Base-by-base conservation (phyloP, 2,797 vertebrate genomes). In the Varecia variegata region DNA sequence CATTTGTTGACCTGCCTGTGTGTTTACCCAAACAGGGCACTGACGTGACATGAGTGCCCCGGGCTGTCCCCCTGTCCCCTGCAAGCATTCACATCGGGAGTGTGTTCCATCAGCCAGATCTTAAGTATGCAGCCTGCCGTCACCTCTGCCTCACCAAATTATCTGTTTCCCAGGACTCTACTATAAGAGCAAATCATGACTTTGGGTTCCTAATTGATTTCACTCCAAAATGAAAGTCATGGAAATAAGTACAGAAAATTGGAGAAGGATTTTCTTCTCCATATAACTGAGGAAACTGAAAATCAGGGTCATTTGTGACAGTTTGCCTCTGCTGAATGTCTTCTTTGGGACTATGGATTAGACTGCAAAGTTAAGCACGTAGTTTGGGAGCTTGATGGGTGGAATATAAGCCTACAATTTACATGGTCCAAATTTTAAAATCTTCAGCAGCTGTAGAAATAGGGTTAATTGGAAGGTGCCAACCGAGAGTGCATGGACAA, bases 341-440 rank as follows among this genome's bases (percentile, higher is more conserved):
- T 7, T 47, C 4, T n/a, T 38, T 45, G 20, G 35, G 91, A 62
- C 60, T 3, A 12, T 0, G 4, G 70, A 2, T 73, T 95, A 74
- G 60, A 54, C 52, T 85, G 65, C 88, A 77, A 92, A 84, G 83
- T 14, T 47, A 0, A 8, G 17, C 0, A 3, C 0, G 40, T 90
- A 73, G 8, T 68, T 92, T 89, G 85, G 45, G 87, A 30, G n/a
- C 20, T 30, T 25, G 15, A 62, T 56, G 0, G 93, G 27, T 6
- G 2, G 25, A 45, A 52, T 1, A 0, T 27, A 21, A 52, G n/a
- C 8, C 0, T 2, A 0, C 0, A 3, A 3, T 27, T 23, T 30
- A 7, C 17, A 13, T 18, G 38, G 65, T 45, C 14, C 30, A 5
- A 0, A 4, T 27, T 84, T 43, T 10, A 23, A 76, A 73, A 35